A percentile compares a stretch with the other conserved stretches of the same genome.
phyloP scores from a whole-genome alignment of 2,797 vertebrate genomes.

The Lepilemur septentrionalis region DNA sequence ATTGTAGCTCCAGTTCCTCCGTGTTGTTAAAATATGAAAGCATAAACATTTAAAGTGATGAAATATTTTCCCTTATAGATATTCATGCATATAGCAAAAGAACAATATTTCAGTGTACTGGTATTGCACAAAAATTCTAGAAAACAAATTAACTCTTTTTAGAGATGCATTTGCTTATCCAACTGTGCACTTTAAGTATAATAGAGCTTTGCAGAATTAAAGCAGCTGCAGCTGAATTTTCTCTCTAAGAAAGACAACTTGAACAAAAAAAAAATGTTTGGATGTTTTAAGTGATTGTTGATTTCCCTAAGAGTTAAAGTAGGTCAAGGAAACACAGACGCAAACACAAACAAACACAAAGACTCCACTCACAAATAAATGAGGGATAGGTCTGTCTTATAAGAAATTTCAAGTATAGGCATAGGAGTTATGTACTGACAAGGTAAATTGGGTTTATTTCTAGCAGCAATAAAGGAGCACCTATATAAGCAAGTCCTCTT shows the following conservation, averaged over 20 bases:
- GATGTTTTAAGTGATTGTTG: constrained; percentile 47
- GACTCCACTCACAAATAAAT: background rate
- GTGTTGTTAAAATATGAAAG: background rate
- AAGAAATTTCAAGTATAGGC: constrained; percentile 63
- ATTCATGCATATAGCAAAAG: background rate
- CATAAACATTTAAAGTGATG: background rate
- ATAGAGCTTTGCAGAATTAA: constrained; percentile 31
- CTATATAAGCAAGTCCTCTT: constrained; percentile 55
- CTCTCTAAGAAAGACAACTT: background rate
- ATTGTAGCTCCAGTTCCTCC: background rate
- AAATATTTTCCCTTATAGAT: background rate
- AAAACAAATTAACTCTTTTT: constrained; percentile 37
- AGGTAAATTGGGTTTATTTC: constrained; percentile 62
- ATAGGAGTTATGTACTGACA: constrained; percentile 29
- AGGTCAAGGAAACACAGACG: constrained; percentile 28
- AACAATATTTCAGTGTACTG: background rate
- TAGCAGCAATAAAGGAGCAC: constrained; percentile 46
- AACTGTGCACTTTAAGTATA: background rate
- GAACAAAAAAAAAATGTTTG: background rate
- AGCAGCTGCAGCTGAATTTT: constrained; percentile 40
- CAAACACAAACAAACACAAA: background rate
- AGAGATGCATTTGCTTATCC: constrained; percentile 50
- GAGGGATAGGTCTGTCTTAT: background rate
- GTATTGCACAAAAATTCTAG: background rate
- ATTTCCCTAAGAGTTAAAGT: constrained; percentile 66